Percentiles rank a stretch among this genome's conserved stretches.
Evolutionary conservation across 2,797 vertebrate genomes (phyloP).

Genomic region (Cirrhinus molitorella): DNA sequence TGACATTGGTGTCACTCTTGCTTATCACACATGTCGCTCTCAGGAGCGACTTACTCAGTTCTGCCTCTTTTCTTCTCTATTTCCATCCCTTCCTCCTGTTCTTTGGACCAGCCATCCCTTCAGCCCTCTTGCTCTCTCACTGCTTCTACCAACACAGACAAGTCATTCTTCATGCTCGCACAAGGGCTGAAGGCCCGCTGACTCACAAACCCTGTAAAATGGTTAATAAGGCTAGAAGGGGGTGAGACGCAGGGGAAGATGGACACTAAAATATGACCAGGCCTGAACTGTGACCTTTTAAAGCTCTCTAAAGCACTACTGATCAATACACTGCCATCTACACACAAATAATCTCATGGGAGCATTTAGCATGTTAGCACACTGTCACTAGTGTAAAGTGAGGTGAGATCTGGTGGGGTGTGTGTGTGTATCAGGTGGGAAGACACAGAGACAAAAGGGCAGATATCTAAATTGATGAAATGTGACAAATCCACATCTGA

Average conservation of each 20-base stretch:
- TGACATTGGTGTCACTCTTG: slow-evolving; percentile 79
- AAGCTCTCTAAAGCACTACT: slow-evolving; percentile 42
- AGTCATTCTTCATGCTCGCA: slow-evolving; percentile 21
- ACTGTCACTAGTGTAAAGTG: slow-evolving; percentile 24
- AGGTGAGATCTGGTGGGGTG: slow-evolving; percentile 39
- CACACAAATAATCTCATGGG: slow-evolving; percentile 12
- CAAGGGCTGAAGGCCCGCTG: slow-evolving; percentile 9
- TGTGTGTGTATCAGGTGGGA: slow-evolving; percentile 34
- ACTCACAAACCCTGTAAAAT: slow-evolving; percentile 30
- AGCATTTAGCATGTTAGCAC: slow-evolving; percentile 54
- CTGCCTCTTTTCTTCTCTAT: slow-evolving; percentile 16
- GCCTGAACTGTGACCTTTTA: slow-evolving; percentile 58
- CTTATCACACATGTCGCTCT: slow-evolving; percentile 75
- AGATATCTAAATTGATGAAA: slow-evolving; percentile 27
- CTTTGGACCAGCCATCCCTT: not conserved
- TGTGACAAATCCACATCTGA: slow-evolving; percentile 41
- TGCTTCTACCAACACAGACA: slow-evolving; percentile 24
- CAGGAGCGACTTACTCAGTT: slow-evolving; percentile 20
- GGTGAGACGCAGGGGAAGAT: slow-evolving; percentile 14
- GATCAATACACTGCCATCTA: slow-evolving; percentile 48
- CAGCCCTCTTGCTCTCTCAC: not conserved
- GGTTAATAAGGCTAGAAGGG: slow-evolving; percentile 33
- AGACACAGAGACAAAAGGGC: slow-evolving; percentile 22
- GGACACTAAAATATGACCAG: slow-evolving; percentile 51
- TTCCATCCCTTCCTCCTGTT: slow-evolving; percentile 1